Base-by-base conservation (phyloP, 2,888 invertebrate species). In the Macaria notata region DNA sequence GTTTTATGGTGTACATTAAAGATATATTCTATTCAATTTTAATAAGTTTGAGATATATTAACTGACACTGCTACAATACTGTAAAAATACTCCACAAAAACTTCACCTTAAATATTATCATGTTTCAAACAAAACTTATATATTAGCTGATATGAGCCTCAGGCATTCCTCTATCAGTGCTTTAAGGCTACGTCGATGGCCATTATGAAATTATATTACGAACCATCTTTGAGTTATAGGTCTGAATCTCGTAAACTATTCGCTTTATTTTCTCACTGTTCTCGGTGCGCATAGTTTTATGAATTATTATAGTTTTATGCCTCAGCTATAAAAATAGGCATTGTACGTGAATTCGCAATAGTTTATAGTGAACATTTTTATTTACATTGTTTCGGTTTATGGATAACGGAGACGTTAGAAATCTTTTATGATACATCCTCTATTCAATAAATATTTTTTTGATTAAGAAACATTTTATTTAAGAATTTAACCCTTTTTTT, bases 291-390 rank as follows among this genome's bases (percentile, higher is more conserved):
- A 51, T 55, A 54, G 56, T 69, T 72, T 68, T 64, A 68, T 64
- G 64, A 66, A 63, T 66, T 48, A 64, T 55, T 45, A 63, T 64
- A 66, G 59, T 65, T 65, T 71, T 63, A 67, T 61, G 54, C 54
- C 38, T 38, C 9, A 33, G 9, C n/a, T 46, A 31, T 59, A 59
- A 54, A 43, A 39, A 31, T 38, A 9, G 31, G 46, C 38, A 44
- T 49, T 58, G 44, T 52, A 54, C 49, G 38, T 58, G 9, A 38
- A 54, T 46, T 58, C 39, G 39, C 54, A 48, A 46, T 54, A 47
- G 50, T 59, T 59, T 54, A 54, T 38, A 50, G 43, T 43, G 43
- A 53, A 41, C 48, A 46, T 6, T 36, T 36, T 36, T 36, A 36
- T 7, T 36, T 4, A 36, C 5, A 36, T 3, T 36, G 33, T 1